A percentile compares a stretch with the other conserved stretches of the same genome.
These are phyloP conservation scores for Chelidonichthys spinosus DNA, from an alignment of 2,797 vertebrate species.

Conservation along the genomic window DNA sequence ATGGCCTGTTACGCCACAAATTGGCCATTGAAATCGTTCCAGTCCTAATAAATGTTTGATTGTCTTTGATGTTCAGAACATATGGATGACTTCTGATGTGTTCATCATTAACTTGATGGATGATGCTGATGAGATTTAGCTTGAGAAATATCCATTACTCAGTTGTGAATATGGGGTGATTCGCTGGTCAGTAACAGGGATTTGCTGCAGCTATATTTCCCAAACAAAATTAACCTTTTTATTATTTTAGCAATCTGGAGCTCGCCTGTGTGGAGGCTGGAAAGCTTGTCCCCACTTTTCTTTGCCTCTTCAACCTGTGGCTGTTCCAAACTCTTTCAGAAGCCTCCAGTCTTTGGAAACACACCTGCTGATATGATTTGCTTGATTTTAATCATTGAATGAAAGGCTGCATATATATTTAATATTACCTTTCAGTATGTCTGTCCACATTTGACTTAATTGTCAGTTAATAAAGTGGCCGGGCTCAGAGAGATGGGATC, in stretches of 20 bases:
- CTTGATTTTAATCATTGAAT: constrained; percentile 28
- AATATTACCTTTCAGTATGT: constrained; percentile 26
- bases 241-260: background rate
- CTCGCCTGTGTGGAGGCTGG: background rate
- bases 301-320: background rate
- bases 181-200: background rate
- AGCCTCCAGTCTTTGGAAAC: constrained; percentile 13
- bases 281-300: background rate
- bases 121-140: constrained; percentile 1
- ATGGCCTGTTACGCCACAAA: constrained; percentile 22
- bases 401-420: constrained; percentile 24
- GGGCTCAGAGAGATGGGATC: background rate
- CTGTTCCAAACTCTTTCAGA: constrained; percentile 18
- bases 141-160: background rate
- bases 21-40: constrained; percentile 14
- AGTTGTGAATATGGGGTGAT: background rate
- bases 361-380: constrained; percentile 11
- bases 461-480: background rate
- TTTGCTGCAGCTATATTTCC: constrained; percentile 17
- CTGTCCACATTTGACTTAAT: constrained; percentile 7
- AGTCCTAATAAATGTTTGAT: constrained; percentile 2
- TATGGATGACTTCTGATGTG: constrained; percentile 6
- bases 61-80: constrained; percentile 6
- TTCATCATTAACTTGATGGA: constrained; percentile 17
- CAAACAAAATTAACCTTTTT: background rate